A percentile compares a stretch with the other conserved stretches of the same genome.
phyloP scores from a whole-genome alignment of 35 echinoderm and acorn worm genomes.

The Ophioderma brevispina region DNA sequence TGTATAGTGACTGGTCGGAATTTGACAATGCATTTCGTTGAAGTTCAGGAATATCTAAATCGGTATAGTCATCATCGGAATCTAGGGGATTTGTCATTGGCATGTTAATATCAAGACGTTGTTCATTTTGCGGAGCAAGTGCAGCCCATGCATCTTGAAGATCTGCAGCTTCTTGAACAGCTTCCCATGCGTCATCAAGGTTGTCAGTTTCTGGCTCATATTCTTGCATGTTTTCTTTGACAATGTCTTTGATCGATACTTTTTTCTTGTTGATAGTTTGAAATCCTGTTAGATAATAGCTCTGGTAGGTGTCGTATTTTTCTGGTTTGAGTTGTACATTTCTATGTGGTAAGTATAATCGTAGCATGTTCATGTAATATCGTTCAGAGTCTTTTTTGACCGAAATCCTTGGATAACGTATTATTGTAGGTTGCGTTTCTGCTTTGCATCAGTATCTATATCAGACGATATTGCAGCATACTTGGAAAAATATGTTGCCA shows the following conservation, averaged over 20 bases:
- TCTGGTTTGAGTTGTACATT: constrained; percentile 41
- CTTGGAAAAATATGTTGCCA: constrained; percentile 59
- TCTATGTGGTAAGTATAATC: constrained; percentile 48
- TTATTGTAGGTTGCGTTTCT: constrained; percentile 24
- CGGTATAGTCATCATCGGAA: constrained; percentile 25
- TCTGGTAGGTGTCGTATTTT: constrained; percentile 1
- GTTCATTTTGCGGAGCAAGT: constrained; percentile 58
- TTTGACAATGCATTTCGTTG: not conserved
- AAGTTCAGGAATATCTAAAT: constrained; percentile 45
- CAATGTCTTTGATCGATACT: not conserved
- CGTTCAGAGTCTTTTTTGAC: constrained; percentile 7
- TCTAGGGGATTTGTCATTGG: not conserved
- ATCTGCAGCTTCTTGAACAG: constrained; percentile 18
- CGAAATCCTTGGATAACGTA: constrained; percentile 43
- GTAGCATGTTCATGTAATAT: constrained; percentile 46
- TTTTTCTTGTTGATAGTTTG: constrained; percentile 13
- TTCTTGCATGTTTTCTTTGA: not conserved
- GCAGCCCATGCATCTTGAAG: constrained; percentile 58
- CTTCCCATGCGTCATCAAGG: constrained; percentile 42
- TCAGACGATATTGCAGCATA: too few relatives aligned
- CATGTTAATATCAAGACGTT: constrained; percentile 10
- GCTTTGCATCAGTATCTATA: too few relatives aligned
- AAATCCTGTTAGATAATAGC: constrained; percentile 20
- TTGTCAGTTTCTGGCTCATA: not conserved
- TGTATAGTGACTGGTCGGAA: not conserved